Percentiles rank a stretch among this genome's conserved stretches.
These are phyloP conservation scores for Myotis yumanensis DNA, from an alignment of 2,113 vertebrate species.

Conservation along the genomic window DNA sequence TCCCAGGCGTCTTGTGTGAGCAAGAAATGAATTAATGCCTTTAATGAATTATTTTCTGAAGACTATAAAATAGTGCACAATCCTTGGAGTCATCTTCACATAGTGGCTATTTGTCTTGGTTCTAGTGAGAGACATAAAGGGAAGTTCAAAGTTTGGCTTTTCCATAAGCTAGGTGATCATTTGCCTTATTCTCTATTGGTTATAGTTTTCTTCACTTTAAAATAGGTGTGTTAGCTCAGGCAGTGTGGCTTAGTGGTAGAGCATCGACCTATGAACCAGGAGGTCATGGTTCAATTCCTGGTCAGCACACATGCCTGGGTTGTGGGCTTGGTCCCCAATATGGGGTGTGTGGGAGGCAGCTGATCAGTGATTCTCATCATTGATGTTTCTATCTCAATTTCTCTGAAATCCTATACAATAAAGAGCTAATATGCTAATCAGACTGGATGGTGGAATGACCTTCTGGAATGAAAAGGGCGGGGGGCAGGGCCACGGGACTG, in stretches of 20 bases:
- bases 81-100: not conserved
- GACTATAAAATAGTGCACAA: not conserved
- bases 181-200: not conserved
- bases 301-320: no score
- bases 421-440: no score
- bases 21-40: not conserved
- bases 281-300: no score
- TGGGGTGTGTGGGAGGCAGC: no score
- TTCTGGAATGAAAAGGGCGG: no score
- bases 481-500: accelerated
- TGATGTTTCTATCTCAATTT: no score
- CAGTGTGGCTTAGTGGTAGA: no score
- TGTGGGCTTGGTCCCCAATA: no score
- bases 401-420: no score
- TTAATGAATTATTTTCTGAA: not conserved
- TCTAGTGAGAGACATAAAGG: not conserved
- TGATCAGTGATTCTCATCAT: no score
- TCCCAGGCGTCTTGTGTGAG: not conserved
- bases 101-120: not conserved
- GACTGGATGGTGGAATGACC: no score
- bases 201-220: not conserved
- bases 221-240: not conserved
- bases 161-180: not conserved
- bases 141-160: not conserved
- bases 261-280: no score